Percentiles rank a stretch among this genome's conserved stretches.
phyloP scores from a whole-genome alignment of 2,888 invertebrate genomes.

The Frankliniella fusca region DNA sequence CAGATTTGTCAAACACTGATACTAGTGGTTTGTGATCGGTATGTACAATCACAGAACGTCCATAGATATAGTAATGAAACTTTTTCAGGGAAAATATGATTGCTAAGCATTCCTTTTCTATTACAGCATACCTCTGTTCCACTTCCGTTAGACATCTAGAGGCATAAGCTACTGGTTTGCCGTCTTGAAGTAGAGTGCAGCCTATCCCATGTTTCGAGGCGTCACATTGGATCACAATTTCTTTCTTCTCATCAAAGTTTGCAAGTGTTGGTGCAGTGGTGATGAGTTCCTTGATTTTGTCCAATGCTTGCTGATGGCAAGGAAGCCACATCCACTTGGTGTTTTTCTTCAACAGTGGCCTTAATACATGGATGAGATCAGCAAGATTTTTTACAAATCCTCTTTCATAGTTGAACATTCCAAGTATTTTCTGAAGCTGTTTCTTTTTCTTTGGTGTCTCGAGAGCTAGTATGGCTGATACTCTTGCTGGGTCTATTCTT shows the following conservation, averaged over 20 bases:
- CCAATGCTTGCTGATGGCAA: conserved; percentile 39
- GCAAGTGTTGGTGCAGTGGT: conserved; percentile 38
- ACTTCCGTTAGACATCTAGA: conserved; percentile 41
- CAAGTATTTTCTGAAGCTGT: conserved; percentile 40
- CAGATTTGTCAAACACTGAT: conserved; percentile 41
- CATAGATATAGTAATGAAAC: conserved; percentile 44
- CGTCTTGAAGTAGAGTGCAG: conserved; percentile 29
- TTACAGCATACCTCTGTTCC: conserved; percentile 42
- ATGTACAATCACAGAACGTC: conserved; percentile 42
- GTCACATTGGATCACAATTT: conserved; percentile 41
- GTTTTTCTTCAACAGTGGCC: conserved; percentile 40
- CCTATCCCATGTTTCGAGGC: conserved; percentile 42
- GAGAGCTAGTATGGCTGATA: conserved; percentile 38
- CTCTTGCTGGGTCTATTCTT: conserved; percentile 37
- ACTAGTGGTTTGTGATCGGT: conserved; percentile 43
- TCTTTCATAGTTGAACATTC: conserved; percentile 37
- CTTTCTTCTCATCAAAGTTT: conserved; percentile 41
- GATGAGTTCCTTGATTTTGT: conserved; percentile 37
- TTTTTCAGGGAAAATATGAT: conserved; percentile 42
- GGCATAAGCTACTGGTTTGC: conserved; percentile 44
- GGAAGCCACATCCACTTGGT: conserved; percentile 40
- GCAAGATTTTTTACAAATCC: conserved; percentile 41
- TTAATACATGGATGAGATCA: conserved; percentile 35
- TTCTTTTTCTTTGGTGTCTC: conserved; percentile 39
- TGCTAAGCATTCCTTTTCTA: conserved; percentile 44